phyloP scores from a whole-genome alignment of 2,797 vertebrate genomes.

The Peromyscus attwateri region DNA sequence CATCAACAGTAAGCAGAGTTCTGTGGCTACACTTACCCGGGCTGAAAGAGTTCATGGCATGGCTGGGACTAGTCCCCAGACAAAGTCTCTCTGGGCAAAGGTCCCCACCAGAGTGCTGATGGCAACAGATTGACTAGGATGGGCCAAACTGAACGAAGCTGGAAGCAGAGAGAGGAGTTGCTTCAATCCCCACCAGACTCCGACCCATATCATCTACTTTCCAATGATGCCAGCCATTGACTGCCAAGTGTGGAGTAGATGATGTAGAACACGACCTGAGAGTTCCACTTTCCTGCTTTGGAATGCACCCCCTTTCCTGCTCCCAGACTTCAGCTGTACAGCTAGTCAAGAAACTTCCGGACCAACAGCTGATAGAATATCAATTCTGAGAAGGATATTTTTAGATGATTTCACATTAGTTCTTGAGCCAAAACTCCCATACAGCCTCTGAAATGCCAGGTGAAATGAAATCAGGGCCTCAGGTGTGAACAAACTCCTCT shows the following conservation, averaged over 20 bases:
- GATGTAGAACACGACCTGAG: not conserved
- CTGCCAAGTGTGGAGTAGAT: not conserved
- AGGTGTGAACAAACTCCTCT: not conserved
- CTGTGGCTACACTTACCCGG: not conserved
- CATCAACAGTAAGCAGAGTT: not conserved
- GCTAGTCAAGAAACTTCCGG: constrained; percentile 25
- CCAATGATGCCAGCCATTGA: not conserved
- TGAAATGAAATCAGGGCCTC: constrained; percentile 23
- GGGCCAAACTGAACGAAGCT: not conserved
- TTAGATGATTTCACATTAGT: constrained; percentile 5
- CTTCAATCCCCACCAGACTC: not conserved
- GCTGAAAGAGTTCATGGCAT: not conserved
- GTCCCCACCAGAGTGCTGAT: not conserved
- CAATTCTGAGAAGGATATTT: not conserved
- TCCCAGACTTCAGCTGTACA: not conserved
- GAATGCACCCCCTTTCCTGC: not conserved
- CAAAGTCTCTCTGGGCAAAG: not conserved
- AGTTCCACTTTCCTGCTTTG: not conserved
- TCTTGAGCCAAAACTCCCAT: constrained; percentile 37
- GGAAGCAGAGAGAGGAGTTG: not conserved
- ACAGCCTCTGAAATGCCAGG: not conserved
- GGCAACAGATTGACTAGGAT: not conserved
- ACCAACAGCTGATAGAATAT: not conserved
- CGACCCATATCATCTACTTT: not conserved
- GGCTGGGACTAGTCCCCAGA: not conserved